phyloP scores from a whole-genome alignment of 2,888 invertebrate species.

The Mythimna vitellina region DNA sequence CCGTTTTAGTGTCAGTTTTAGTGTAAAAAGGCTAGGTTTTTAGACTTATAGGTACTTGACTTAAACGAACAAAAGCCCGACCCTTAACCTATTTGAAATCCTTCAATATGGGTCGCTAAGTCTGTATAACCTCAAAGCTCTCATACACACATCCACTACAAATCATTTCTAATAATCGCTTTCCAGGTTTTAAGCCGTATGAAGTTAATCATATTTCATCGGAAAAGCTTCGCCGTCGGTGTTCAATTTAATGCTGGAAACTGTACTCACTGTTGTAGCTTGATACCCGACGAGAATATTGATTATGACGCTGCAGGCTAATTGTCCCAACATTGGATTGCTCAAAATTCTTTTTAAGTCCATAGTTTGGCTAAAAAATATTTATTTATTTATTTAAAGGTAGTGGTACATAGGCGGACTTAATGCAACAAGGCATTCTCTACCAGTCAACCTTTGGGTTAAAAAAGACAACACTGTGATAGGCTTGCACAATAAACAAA shows the following conservation, averaged over 20 bases:
- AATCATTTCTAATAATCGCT: conserved; percentile 35
- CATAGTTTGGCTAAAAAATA: conserved; percentile 73
- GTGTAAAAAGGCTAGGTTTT: no score
- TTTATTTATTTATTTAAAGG: no score
- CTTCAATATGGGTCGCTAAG: conserved; percentile 4
- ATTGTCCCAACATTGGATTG: conserved; percentile 81
- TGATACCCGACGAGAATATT: conserved; percentile 84
- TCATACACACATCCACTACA: conserved; percentile 10
- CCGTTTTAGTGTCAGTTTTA: no score
- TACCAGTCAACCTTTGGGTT: no score
- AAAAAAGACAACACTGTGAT: no score
- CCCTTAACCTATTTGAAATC: neutral
- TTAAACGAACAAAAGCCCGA: conserved; percentile 2
- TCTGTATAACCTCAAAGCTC: neutral
- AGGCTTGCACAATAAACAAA: no score
- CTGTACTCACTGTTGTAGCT: conserved; percentile 77
- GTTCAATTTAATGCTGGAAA: neutral
- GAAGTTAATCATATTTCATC: conserved; percentile 34
- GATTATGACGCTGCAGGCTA: conserved; percentile 79
- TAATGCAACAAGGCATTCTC: no score
- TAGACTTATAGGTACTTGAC: no score
- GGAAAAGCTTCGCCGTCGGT: conserved; percentile 2
- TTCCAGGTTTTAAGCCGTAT: conserved; percentile 31
- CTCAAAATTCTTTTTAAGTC: conserved; percentile 77
- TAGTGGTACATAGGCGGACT: no score